phyloP scores from a whole-genome alignment of 1,140 invertebrate species.

The Scaptomyza montana region DNA sequence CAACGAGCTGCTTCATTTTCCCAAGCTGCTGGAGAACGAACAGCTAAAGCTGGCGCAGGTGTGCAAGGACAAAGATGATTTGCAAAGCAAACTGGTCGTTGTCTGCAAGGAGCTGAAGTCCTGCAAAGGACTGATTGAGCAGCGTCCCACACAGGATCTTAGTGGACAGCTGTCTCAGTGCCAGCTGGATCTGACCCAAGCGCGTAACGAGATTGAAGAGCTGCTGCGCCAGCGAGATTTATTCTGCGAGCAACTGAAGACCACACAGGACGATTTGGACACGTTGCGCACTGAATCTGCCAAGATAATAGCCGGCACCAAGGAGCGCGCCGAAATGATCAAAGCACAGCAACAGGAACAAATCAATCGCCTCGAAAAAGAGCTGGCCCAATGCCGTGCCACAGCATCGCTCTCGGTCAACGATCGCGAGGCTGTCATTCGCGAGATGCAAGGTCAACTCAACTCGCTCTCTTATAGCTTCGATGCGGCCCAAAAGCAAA shows the following conservation, averaged over 20 bases:
- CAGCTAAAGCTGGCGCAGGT: slow-evolving; percentile 89
- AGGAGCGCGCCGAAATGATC: slow-evolving; percentile 87
- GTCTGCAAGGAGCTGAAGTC: slow-evolving; percentile 79
- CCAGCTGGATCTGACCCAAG: slow-evolving; percentile 66
- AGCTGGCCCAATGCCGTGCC: slow-evolving; percentile 87
- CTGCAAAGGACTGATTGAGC: slow-evolving; percentile 57
- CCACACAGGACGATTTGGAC: slow-evolving; percentile 88
- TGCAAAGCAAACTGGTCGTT: slow-evolving; percentile 71
- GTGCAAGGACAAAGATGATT: slow-evolving; percentile 85
- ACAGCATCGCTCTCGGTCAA: slow-evolving; percentile 86
- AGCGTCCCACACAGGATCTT: slow-evolving; percentile 46
- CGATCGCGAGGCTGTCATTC: slow-evolving; percentile 87
- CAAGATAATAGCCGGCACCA: slow-evolving; percentile 87
- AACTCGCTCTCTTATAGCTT: slow-evolving; percentile 79
- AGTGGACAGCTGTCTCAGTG: slow-evolving; percentile 70
- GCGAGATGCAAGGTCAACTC: slow-evolving; percentile 79
- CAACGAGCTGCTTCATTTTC: slow-evolving; percentile 88
- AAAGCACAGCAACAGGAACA: slow-evolving; percentile 86
- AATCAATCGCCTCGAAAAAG: slow-evolving; percentile 87
- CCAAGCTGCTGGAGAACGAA: slow-evolving; percentile 89
- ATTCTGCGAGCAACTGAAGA: slow-evolving; percentile 82
- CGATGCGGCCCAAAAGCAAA: slow-evolving; percentile 82
- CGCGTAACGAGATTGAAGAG: slow-evolving; percentile 64
- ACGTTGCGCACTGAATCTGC: slow-evolving; percentile 89
- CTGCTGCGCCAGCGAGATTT: slow-evolving; percentile 71